Conservation (phyloP, 2,888 invertebrate genomes). For the Cosmorhoe ocellata region DNA sequence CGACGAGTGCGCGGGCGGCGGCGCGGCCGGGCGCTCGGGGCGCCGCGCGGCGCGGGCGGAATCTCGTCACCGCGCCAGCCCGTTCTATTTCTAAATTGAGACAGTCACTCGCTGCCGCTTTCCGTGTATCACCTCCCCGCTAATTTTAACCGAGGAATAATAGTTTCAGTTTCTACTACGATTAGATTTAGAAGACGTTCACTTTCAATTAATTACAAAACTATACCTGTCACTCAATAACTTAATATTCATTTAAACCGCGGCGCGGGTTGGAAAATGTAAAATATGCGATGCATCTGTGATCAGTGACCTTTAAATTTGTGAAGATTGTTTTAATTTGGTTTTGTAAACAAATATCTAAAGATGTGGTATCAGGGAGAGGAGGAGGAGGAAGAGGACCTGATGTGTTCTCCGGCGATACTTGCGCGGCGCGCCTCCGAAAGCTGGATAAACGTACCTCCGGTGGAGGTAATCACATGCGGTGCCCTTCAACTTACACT, state of each 20-base stretch:
- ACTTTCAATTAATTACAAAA: slow-evolving; percentile 23
- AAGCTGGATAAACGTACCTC: slow-evolving; percentile 95
- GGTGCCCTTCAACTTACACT: slow-evolving; percentile 25
- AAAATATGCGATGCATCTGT: slow-evolving; percentile 29
- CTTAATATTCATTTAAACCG: background rate
- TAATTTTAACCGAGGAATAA: slow-evolving; percentile 59
- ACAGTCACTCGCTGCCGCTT: slow-evolving; percentile 77
- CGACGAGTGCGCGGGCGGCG: slow-evolving; percentile 20
- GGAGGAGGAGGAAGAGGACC: slow-evolving; percentile 92
- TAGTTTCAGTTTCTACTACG: slow-evolving; percentile 45
- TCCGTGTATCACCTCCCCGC: slow-evolving; percentile 76
- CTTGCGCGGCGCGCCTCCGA: slow-evolving; percentile 93
- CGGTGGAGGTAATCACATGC: slow-evolving; percentile 87
- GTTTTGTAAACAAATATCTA: slow-evolving; percentile 25
- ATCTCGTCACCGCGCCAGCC: slow-evolving; percentile 59
- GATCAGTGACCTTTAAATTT: slow-evolving; percentile 29
- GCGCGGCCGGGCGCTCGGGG: slow-evolving; percentile 4
- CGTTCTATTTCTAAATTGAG: slow-evolving; percentile 81
- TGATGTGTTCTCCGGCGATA: slow-evolving; percentile 93
- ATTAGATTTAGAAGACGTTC: slow-evolving; percentile 41
- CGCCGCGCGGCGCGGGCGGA: slow-evolving; percentile 29
- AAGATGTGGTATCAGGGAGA: slow-evolving; percentile 90
- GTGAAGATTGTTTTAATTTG: slow-evolving; percentile 17
- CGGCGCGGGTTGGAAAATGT: background rate
- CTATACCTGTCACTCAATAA: background rate